Conservation (phyloP, 37 sponge, comb jelly and placozoan genomes). For the Axinella damicornis region DNA sequence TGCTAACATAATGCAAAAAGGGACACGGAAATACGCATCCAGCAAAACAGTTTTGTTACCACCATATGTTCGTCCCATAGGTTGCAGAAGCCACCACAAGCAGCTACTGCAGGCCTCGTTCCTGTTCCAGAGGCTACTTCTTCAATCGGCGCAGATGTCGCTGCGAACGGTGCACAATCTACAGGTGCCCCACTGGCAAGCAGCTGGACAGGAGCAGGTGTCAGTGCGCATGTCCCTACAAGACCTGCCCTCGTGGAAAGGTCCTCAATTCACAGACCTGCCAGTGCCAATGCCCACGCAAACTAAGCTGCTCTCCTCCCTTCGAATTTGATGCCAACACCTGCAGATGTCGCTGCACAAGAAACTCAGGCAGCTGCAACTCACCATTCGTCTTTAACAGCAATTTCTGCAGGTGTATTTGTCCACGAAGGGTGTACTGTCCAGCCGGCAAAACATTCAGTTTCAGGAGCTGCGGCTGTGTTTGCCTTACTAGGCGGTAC, state of each 20-base stretch:
- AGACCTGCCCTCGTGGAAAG: constrained; percentile 1
- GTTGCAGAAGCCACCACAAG: too few species aligned
- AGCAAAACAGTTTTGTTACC: too few species aligned
- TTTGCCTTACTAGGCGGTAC: not conserved
- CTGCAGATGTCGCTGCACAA: constrained; percentile 39
- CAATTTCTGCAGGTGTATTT: constrained; percentile 18
- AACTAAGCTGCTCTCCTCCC: not conserved
- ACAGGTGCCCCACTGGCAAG: not conserved
- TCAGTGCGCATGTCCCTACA: constrained; percentile 13
- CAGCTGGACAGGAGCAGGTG: not conserved
- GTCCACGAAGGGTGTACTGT: constrained; percentile 19
- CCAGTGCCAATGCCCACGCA: constrained; percentile 24
- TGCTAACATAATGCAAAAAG: too few species aligned
- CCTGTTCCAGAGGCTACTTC: not conserved
- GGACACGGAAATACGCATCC: too few species aligned
- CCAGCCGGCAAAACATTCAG: constrained; percentile 9
- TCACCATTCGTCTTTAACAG: not conserved
- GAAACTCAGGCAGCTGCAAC: not conserved
- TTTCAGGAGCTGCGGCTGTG: not conserved
- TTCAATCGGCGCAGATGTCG: constrained; percentile 15
- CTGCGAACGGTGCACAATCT: constrained; percentile 29
- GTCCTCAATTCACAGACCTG: constrained; percentile 31
- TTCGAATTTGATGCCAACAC: constrained; percentile 11
- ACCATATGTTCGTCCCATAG: too few species aligned
- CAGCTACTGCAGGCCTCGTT: not conserved